phyloP scores from a whole-genome alignment of 2,888 invertebrate species.

The Acrobasis suavella region DNA sequence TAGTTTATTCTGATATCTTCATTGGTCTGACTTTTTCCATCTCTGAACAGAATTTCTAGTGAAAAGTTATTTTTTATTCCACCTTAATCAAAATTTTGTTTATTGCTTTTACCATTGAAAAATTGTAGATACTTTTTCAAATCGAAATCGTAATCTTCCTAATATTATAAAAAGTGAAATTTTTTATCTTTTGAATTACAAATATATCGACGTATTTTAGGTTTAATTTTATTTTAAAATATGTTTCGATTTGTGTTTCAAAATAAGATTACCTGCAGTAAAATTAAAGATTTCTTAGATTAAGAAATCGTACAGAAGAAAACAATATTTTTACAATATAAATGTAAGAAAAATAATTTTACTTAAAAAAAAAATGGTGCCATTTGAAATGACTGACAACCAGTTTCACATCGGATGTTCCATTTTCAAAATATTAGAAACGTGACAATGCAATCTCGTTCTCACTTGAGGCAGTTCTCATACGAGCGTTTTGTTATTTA shows the following conservation, averaged over 20 bases:
- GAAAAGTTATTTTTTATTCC: background rate
- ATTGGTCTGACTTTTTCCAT: background rate
- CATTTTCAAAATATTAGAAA: conserved; percentile 28
- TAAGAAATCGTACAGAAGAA: no score
- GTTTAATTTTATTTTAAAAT: no score
- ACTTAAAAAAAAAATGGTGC: background rate
- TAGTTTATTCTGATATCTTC: background rate
- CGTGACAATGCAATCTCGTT: conserved; percentile 31
- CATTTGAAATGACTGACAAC: background rate
- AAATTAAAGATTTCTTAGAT: no score
- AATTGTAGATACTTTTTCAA: background rate
- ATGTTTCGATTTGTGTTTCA: no score
- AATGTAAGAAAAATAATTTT: no score
- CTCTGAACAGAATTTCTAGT: background rate
- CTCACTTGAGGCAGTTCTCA: conserved; percentile 35
- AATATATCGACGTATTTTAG: no score
- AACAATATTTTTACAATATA: no score
- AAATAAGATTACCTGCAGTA: no score
- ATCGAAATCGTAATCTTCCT: background rate
- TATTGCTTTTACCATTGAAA: background rate
- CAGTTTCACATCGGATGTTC: conserved; percentile 14
- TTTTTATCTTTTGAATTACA: no score
- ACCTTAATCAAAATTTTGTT: background rate
- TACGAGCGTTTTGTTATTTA: conserved; percentile 50
- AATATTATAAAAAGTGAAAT: no score